Evolutionary conservation across 2,888 invertebrate species (phyloP).

Genomic region (Scaptomyza reducta): DNA sequence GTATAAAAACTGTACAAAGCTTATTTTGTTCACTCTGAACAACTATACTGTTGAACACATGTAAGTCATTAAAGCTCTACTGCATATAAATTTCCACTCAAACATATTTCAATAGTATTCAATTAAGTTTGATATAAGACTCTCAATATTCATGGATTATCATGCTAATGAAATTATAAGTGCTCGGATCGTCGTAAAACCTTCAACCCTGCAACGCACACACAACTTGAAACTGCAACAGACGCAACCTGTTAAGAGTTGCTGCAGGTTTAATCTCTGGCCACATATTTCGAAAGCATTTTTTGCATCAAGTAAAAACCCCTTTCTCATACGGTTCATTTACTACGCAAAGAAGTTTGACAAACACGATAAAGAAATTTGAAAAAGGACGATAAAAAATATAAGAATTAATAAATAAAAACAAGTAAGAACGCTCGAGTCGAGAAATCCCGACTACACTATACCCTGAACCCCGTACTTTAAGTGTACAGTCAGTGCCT

Average conservation of each 20-base stretch:
- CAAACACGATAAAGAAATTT: not conserved
- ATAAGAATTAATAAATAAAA: not conserved
- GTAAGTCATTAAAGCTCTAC: not conserved
- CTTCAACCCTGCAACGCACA: not conserved
- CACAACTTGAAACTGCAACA: slow-evolving; percentile 8
- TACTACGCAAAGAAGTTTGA: not conserved
- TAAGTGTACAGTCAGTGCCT: too few relatives aligned
- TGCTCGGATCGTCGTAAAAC: not conserved
- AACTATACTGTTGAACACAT: not conserved
- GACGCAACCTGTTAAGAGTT: slow-evolving; percentile 23
- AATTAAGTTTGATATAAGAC: slow-evolving; percentile 31
- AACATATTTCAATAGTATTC: slow-evolving; percentile 25
- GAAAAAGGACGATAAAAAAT: not conserved
- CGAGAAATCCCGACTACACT: too few relatives aligned
- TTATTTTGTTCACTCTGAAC: not conserved
- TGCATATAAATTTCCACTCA: not conserved
- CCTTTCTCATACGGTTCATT: not conserved
- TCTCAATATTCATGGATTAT: slow-evolving; percentile 33
- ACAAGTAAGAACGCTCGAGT: too few relatives aligned
- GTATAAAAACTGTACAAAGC: slow-evolving; percentile 37
- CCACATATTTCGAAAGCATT: not conserved
- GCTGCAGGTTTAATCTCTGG: slow-evolving; percentile 13
- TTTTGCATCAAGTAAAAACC: not conserved
- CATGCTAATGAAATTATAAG: slow-evolving; percentile 36
- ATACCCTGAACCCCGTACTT: too few relatives aligned